Percentiles rank a stretch among this genome's conserved stretches.
Evolutionary conservation across 2,113 vertebrate genomes (phyloP).

Genomic region (Pyxicephalus adspersus): DNA sequence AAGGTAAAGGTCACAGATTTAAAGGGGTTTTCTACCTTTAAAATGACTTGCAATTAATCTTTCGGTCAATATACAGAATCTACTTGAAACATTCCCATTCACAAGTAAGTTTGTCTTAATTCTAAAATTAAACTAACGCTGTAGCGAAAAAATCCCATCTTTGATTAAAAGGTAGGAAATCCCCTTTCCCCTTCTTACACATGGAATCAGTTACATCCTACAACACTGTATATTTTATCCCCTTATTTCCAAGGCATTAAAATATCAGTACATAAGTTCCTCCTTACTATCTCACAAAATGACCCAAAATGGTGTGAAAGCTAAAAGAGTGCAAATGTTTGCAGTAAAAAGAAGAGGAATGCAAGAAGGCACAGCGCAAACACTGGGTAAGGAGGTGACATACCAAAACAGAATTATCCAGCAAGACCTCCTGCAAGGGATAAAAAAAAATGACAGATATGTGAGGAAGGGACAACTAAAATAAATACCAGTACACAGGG

Average conservation of each 20-base stretch:
- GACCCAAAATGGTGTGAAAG: not conserved
- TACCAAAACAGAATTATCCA: constrained; percentile 97
- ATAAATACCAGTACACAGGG: constrained; percentile 33
- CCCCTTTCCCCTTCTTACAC: too few species aligned
- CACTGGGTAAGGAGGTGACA: constrained; percentile 65
- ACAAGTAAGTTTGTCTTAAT: too few species aligned
- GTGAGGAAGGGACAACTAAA: constrained; percentile 70
- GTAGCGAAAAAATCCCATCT: too few species aligned
- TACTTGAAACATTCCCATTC: too few species aligned
- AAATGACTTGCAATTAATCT: too few species aligned
- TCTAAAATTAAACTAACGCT: too few species aligned
- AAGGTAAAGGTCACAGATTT: too few species aligned
- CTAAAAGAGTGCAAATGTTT: not conserved
- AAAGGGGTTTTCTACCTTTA: too few species aligned
- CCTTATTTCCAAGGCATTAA: not conserved
- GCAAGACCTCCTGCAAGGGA: constrained; percentile 92
- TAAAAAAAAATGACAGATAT: constrained; percentile 81
- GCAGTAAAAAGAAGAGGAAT: constrained; percentile 47
- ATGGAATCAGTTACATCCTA: too few species aligned
- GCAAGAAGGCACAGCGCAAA: constrained; percentile 68
- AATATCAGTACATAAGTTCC: not conserved
- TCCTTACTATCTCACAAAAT: not conserved
- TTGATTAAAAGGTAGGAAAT: too few species aligned
- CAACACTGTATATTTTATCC: too few species aligned
- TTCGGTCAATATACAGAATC: too few species aligned